Evolutionary conservation across 2,888 invertebrate species (phyloP).

Genomic region (Thymelicus acteon): DNA sequence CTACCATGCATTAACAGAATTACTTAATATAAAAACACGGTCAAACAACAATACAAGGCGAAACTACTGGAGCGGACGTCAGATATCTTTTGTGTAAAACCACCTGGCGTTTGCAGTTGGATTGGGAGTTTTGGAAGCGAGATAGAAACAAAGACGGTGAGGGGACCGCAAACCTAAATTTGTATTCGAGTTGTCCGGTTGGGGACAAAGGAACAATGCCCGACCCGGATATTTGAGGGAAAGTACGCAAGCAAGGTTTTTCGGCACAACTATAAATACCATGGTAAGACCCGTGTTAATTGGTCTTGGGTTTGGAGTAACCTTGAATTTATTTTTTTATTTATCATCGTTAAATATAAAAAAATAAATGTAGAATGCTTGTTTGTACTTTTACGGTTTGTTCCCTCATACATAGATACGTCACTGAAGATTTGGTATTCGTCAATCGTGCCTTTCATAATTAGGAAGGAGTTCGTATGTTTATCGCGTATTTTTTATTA

Average conservation of each 20-base stretch:
- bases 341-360: no score
- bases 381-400: no score
- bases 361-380: no score
- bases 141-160: constrained; percentile 46
- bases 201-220: constrained; percentile 75
- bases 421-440: no score
- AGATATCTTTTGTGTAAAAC: constrained; percentile 64
- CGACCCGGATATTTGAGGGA: constrained; percentile 74
- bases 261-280: constrained; percentile 41
- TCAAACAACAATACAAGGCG: constrained; percentile 61
- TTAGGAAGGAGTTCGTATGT: no score
- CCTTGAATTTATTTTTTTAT: no score
- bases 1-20: constrained; percentile 55
- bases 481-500: no score
- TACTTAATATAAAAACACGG: constrained; percentile 55
- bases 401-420: no score
- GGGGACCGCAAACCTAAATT: constrained; percentile 59
- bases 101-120: constrained; percentile 48
- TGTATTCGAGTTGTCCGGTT: constrained; percentile 63
- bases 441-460: no score
- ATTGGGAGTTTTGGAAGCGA: constrained; percentile 41
- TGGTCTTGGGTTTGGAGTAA: neutral
- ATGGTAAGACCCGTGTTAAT: constrained; percentile 1
- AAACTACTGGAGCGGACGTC: constrained; percentile 56
- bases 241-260: constrained; percentile 66